Percentiles rank a stretch among this genome's conserved stretches.
Conservation (phyloP, 2,888 invertebrate genomes). For the Pilophorus perplexus region DNA sequence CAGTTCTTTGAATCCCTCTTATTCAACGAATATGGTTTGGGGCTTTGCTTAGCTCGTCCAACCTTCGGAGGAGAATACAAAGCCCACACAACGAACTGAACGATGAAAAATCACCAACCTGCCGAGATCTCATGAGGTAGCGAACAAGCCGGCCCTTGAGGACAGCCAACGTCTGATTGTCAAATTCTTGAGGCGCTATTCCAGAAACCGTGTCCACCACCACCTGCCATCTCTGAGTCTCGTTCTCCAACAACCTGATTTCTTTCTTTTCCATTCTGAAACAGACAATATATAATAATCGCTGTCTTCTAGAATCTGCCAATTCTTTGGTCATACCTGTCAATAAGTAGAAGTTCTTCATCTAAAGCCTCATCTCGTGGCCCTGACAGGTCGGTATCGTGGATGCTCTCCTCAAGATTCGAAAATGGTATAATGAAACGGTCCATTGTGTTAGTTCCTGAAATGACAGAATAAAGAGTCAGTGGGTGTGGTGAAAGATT, state of each 20-base stretch:
- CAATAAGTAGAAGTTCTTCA: conserved; percentile 70
- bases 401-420: conserved; percentile 85
- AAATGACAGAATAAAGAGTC: not conserved
- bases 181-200: conserved; percentile 81
- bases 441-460: conserved; percentile 14
- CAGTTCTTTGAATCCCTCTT: too few relatives aligned
- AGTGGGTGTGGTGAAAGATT: too few relatives aligned
- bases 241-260: conserved; percentile 84
- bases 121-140: conserved; percentile 90
- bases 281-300: not conserved
- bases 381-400: conserved; percentile 78
- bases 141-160: conserved; percentile 86
- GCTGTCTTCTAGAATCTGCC: not conserved
- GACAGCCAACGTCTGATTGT: conserved; percentile 90
- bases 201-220: conserved; percentile 87
- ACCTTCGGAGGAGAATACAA: too few relatives aligned
- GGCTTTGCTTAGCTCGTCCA: not conserved
- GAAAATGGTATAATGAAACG: conserved; percentile 65
- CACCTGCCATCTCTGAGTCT: conserved; percentile 86
- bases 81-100: not conserved
- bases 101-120: conserved; percentile 56
- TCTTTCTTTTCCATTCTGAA: conserved; percentile 73
- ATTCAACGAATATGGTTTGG: too few relatives aligned
- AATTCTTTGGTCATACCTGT: conserved; percentile 55
- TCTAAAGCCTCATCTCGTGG: conserved; percentile 79